Percentiles rank a stretch among this genome's conserved stretches.
Conservation (phyloP, 2,113 vertebrate species). For the Arenaria interpres region DNA sequence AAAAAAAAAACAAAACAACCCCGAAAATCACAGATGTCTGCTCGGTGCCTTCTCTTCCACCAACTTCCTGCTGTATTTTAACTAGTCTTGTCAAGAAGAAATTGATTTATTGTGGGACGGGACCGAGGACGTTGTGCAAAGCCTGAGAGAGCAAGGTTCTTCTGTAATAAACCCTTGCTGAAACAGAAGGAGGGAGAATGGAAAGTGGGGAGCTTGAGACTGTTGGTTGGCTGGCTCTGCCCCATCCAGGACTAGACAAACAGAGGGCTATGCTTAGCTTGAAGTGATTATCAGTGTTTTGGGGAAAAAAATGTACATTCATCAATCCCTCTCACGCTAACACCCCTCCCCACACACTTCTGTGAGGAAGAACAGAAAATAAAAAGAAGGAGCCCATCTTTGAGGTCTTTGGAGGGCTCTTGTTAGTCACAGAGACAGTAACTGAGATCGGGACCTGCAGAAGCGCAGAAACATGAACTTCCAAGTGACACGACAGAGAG, state of each 20-base stretch:
- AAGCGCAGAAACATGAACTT: not conserved
- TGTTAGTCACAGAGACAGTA: not conserved
- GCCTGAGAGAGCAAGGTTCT: not conserved
- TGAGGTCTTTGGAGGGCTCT: not conserved
- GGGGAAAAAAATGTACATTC: not conserved
- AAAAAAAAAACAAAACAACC: not conserved
- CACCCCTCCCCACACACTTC: not conserved
- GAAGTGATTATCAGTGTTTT: not conserved
- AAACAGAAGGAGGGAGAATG: not conserved
- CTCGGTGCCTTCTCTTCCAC: not conserved
- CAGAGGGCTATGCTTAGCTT: not conserved
- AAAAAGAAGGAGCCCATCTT: not conserved
- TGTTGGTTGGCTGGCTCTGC: not conserved
- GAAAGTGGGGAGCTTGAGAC: not conserved
- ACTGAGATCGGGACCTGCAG: not conserved
- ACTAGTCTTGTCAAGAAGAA: not conserved
- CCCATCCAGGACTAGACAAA: not conserved
- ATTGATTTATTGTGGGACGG: not conserved
- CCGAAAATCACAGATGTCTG: not conserved
- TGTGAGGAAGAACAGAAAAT: not conserved
- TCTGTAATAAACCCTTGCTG: not conserved
- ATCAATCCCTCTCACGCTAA: not conserved
- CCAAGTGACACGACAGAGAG: not conserved
- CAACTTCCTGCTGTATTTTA: not conserved
- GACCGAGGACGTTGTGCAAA: not conserved